These are phyloP conservation scores for Horisme vitalbata DNA, from an alignment of 2,888 invertebrate species.

Conservation along the genomic window DNA sequence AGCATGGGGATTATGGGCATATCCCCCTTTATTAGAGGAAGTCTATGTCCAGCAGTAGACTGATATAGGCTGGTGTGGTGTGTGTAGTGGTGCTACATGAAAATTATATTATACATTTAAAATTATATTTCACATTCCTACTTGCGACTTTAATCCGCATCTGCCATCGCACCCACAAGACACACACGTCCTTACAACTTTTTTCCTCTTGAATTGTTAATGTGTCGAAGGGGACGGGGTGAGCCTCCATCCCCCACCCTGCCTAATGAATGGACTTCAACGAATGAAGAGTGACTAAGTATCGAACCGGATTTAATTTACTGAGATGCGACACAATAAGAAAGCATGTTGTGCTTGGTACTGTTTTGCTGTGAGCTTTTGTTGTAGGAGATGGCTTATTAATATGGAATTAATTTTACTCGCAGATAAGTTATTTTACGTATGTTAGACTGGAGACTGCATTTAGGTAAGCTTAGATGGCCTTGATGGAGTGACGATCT, in stretches of 20 bases:
- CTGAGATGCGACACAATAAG: conserved; percentile 29
- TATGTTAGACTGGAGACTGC: too few species aligned
- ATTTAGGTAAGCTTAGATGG: too few species aligned
- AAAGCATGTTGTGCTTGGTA: conserved; percentile 15
- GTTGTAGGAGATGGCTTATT: too few species aligned
- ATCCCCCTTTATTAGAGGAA: too few species aligned
- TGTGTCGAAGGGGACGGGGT: conserved; percentile 42
- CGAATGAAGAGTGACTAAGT: conserved; percentile 44
- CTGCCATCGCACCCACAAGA: conserved; percentile 35
- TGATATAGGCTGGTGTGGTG: too few species aligned
- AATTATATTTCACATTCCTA: conserved; percentile 2
- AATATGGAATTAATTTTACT: too few species aligned
- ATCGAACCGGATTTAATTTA: conserved; percentile 37
- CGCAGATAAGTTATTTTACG: too few species aligned
- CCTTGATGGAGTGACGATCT: too few species aligned
- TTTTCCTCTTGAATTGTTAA: conserved; percentile 59
- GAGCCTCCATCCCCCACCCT: conserved; percentile 36
- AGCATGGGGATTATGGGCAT: too few species aligned
- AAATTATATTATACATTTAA: too few species aligned
- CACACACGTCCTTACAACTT: conserved; percentile 40
- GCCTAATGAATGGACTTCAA: conserved; percentile 56
- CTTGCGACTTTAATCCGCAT: conserved; percentile 20
- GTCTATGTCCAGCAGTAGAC: too few species aligned
- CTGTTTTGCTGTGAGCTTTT: conserved; percentile 8
- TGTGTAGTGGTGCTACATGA: too few species aligned